phyloP scores from a whole-genome alignment of 2,797 vertebrate species.

The Megalops cyprinoides region DNA sequence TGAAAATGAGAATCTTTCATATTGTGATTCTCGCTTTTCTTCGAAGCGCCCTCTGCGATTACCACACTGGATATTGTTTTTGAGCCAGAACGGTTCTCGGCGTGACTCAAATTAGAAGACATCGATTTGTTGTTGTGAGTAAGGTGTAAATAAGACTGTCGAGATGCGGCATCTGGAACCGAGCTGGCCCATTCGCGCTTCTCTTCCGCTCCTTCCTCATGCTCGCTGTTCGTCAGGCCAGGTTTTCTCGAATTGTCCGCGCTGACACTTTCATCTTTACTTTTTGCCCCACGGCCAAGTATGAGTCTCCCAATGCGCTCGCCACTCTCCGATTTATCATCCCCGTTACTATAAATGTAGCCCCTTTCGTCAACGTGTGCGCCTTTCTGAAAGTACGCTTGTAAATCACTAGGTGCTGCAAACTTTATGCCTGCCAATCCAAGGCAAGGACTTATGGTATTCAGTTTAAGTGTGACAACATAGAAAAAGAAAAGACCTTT shows the following conservation, averaged over 20 bases:
- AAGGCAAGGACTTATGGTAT: not conserved
- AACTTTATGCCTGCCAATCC: not conserved
- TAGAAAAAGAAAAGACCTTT: constrained; percentile 7
- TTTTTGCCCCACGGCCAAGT: not conserved
- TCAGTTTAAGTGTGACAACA: not conserved
- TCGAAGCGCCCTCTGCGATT: not conserved
- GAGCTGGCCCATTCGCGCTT: not conserved
- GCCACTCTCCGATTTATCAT: not conserved
- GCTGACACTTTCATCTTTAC: not conserved
- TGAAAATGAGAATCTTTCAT: no score
- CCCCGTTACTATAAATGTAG: not conserved
- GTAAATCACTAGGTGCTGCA: not conserved
- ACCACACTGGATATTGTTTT: not conserved
- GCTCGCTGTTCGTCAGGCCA: not conserved
- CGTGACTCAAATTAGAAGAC: not conserved
- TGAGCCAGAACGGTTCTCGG: not conserved
- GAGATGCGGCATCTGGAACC: not conserved
- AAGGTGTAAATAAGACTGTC: not conserved
- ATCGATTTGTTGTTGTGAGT: no score
- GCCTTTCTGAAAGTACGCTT: not conserved
- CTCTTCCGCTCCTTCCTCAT: not conserved
- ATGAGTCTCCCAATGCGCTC: not conserved
- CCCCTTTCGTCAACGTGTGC: not conserved
- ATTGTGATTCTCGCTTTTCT: not conserved
- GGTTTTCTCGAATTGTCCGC: not conserved